Percentiles rank a stretch among this genome's conserved stretches.
Evolutionary conservation across 2,888 invertebrate genomes (phyloP).

Genomic region (Malthinus flaveolus): DNA sequence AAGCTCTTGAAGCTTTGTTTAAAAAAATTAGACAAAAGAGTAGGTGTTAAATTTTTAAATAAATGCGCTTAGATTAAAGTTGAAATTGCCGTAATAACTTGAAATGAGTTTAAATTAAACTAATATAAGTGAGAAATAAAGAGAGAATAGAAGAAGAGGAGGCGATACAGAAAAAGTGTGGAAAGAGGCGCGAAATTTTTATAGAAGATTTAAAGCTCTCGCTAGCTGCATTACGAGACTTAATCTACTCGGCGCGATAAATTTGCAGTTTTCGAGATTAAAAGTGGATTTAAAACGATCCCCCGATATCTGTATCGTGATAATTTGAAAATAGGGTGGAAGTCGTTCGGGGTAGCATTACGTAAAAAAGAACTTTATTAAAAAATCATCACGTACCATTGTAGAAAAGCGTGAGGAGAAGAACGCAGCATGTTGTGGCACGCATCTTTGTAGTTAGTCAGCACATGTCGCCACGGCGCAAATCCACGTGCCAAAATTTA

Average conservation of each 20-base stretch:
- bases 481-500: constrained; percentile 34
- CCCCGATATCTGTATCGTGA: constrained; percentile 5
- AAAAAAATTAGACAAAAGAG: too few relatives aligned
- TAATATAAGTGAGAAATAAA: constrained; percentile 4
- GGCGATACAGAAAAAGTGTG: constrained; percentile 1
- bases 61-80: too few relatives aligned
- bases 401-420: constrained; percentile 44
- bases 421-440: constrained; percentile 42
- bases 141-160: background rate
- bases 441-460: constrained; percentile 41
- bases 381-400: constrained; percentile 42
- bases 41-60: too few relatives aligned
- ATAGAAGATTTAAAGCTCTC: constrained; percentile 29
- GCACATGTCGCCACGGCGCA: constrained; percentile 33
- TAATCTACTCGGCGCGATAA: constrained; percentile 35
- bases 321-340: constrained; percentile 17
- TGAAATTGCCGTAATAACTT: too few relatives aligned
- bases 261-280: constrained; percentile 36
- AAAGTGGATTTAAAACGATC: constrained; percentile 29
- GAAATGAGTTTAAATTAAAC: background rate
- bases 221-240: constrained; percentile 27
- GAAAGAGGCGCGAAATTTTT: constrained; percentile 27
- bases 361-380: constrained; percentile 13
- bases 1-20: too few relatives aligned
- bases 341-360: constrained; percentile 5